These are phyloP conservation scores for Alloplasta piceator DNA, from an alignment of 2,888 invertebrate species.

Conservation along the genomic window DNA sequence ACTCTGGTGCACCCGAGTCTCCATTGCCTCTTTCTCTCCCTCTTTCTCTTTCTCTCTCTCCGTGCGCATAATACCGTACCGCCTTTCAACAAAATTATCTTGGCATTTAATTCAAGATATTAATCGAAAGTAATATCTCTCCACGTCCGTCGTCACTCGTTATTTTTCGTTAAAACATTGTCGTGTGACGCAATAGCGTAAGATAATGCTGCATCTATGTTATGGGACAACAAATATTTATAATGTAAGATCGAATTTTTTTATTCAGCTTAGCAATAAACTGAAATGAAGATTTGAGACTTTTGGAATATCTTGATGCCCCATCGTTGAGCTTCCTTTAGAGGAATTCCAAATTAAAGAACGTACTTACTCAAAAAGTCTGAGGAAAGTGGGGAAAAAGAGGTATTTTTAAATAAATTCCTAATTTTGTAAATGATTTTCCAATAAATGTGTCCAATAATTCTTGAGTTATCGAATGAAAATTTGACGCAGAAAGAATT, in stretches of 20 bases:
- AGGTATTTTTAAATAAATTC: no score
- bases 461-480: no score
- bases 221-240: background rate
- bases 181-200: slow-evolving; percentile 17
- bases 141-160: background rate
- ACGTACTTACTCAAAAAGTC: no score
- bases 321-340: no score
- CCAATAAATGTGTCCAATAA: no score
- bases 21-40: slow-evolving; percentile 20
- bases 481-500: no score
- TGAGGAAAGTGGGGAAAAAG: no score
- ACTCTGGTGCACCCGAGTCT: slow-evolving; percentile 33
- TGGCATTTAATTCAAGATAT: slow-evolving; percentile 57
- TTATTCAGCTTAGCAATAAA: no score
- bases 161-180: slow-evolving; percentile 47
- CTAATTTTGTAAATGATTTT: no score
- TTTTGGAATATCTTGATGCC: no score
- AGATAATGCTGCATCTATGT: background rate
- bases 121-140: slow-evolving; percentile 48
- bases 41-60: background rate
- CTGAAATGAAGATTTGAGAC: no score
- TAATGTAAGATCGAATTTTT: background rate
- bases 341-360: no score
- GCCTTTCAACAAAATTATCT: slow-evolving; percentile 53
- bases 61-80: slow-evolving; percentile 4